Evolutionary conservation across 2,797 vertebrate genomes (phyloP), one percentile per base, ranked within the genome.

Genomic region (Catostomus latipinnis): DNA sequence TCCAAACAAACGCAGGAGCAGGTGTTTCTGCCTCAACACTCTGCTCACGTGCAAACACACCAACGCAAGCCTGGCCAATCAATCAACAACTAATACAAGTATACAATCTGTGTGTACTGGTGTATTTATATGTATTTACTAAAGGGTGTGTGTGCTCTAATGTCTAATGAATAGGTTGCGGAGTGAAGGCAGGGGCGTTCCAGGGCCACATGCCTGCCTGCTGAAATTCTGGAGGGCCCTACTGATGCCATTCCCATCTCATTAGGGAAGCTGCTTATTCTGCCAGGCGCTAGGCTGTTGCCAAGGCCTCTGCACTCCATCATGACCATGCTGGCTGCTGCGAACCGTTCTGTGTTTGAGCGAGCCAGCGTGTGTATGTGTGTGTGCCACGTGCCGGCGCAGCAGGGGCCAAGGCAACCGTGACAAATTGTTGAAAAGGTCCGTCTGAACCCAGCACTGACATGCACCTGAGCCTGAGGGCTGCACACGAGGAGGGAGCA

Each of bases 391-490:
- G 96, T 97, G 97, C 95, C 94, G 92, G 92, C 96, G 94, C 97
- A 96, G 95, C 95, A 91, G 96, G 95, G 92, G 92, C 94, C 85
- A 94, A 90, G 88, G 88, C 89, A 90, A 94, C 91, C 96, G 94
- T 98, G 97, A 98, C 97, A 95, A 97, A 99, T 96, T 87, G 93
- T 94, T 97, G 92, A 96, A 96, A 97, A 93, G 94, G 93, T 93
- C 89, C 86, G 93, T 93, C 93, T 93, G 92, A 93, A 96, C 95
- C 92, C 86, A 82, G 87, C 93, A 90, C 92, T 94, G 95, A 91
- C 90, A 92, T 90, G 95, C 97, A 98, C 97, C 98, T 98, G 97
- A 97, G 96, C 95, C 94, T 94, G 89, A 82, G 79, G 92, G 84
- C 84, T 81, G 78, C 76, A 88, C 86, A 90, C 86, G 71, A 71